Conservation (phyloP, 2,888 invertebrate species). For the Acleris holmiana region DNA sequence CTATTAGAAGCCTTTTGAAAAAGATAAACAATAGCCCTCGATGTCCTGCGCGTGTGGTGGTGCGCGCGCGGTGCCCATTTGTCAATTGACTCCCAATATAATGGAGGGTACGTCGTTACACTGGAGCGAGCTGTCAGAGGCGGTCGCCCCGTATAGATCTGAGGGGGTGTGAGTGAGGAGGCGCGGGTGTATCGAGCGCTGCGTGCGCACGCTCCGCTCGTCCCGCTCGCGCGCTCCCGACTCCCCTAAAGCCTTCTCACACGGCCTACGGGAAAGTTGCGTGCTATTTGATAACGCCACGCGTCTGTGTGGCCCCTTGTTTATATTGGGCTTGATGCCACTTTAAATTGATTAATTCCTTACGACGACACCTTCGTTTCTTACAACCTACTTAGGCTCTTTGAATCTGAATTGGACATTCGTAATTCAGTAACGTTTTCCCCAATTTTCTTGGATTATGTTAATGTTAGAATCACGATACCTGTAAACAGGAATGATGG, state of each 20-base stretch:
- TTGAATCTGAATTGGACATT: conserved; percentile 38
- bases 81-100: conserved; percentile 83
- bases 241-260: conserved; percentile 47
- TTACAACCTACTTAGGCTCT: conserved; percentile 46
- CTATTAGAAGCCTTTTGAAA: conserved; percentile 59
- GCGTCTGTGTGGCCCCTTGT: conserved; percentile 77
- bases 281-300: conserved; percentile 74
- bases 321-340: conserved; percentile 79
- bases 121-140: conserved; percentile 76
- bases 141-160: conserved; percentile 74
- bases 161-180: conserved; percentile 60
- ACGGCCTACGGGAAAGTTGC: conserved; percentile 62
- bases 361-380: conserved; percentile 69
- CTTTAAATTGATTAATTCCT: conserved; percentile 80
- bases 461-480: conserved; percentile 19
- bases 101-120: conserved; percentile 80
- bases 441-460: conserved; percentile 17
- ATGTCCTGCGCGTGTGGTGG: conserved; percentile 44
- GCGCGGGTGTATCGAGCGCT: conserved; percentile 68
- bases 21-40: conserved; percentile 63
- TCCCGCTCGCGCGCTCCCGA: conserved; percentile 55
- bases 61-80: conserved; percentile 63
- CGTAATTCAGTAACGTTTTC: conserved; percentile 10
- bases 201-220: conserved; percentile 69
- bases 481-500: conserved; percentile 17